phyloP scores from a whole-genome alignment of 2,888 invertebrate genomes.

The Caenorhabditis imperialis region DNA sequence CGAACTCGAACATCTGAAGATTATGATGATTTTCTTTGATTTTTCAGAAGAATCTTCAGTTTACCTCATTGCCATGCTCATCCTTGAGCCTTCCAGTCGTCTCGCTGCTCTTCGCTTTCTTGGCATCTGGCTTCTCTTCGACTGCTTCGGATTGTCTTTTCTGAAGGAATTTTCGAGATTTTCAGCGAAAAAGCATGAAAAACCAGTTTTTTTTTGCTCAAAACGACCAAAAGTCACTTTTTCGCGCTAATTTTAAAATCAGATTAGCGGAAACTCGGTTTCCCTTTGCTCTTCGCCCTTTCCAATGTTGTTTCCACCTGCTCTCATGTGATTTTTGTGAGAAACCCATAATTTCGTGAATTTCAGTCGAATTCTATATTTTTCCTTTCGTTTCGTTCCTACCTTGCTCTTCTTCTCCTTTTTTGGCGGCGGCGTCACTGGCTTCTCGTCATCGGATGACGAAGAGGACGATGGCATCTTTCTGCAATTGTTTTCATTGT shows the following conservation, averaged over 20 bases:
- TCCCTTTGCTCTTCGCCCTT: no score
- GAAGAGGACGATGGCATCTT: conserved; percentile 27
- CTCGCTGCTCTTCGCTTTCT: conserved; percentile 18
- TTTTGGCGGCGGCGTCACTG: conserved; percentile 8
- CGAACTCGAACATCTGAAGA: conserved; percentile 68
- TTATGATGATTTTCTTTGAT: not conserved
- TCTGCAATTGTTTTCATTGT: conserved; percentile 1
- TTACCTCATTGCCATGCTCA: conserved; percentile 38
- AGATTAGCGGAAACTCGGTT: no score
- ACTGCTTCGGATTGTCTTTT: conserved; percentile 9
- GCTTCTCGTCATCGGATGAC: conserved; percentile 38
- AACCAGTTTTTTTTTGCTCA: no score
- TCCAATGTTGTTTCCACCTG: no score
- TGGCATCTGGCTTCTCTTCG: conserved; percentile 7
- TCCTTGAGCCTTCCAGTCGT: conserved; percentile 31
- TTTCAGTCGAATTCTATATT: no score
- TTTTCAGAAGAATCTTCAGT: not conserved
- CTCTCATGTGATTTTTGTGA: no score
- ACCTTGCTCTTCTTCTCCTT: conserved; percentile 28
- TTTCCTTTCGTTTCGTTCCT: not conserved
- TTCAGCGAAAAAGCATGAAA: no score
- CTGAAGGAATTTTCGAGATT: no score
- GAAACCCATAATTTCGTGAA: no score
- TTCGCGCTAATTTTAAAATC: no score
- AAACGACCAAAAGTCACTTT: no score